These are phyloP conservation scores for Cotesia vestalis DNA, from an alignment of 1,140 invertebrate genomes.

Conservation along the genomic window DNA sequence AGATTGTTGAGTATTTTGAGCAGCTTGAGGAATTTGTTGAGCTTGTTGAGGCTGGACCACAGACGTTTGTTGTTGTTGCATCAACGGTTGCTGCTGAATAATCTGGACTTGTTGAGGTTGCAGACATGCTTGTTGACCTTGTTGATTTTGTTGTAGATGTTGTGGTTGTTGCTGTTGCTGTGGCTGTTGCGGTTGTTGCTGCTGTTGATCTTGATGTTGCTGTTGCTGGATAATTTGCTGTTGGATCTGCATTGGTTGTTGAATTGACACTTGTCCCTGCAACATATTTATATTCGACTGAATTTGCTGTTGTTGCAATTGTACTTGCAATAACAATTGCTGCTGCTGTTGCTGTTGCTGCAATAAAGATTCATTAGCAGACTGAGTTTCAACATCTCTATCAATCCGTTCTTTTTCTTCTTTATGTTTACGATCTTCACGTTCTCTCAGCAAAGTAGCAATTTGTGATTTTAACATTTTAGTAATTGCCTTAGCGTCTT, in stretches of 20 bases:
- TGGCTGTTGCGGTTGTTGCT: slow-evolving; percentile 38
- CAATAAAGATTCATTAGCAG: slow-evolving; percentile 51
- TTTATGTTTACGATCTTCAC: slow-evolving; percentile 69
- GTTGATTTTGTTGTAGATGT: slow-evolving; percentile 52
- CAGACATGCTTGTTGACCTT: slow-evolving; percentile 54
- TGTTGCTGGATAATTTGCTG: slow-evolving; percentile 58
- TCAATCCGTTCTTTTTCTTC: slow-evolving; percentile 64
- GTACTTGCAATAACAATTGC: slow-evolving; percentile 69
- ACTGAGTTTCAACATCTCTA: slow-evolving; percentile 57
- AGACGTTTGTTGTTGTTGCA: slow-evolving; percentile 66
- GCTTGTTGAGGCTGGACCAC: slow-evolving; percentile 72
- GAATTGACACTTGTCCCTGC: slow-evolving; percentile 38
- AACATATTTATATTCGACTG: slow-evolving; percentile 42
- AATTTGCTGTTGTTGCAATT: slow-evolving; percentile 63
- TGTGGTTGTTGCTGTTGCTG: slow-evolving; percentile 23
- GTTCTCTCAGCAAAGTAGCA: slow-evolving; percentile 70
- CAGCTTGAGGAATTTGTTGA: slow-evolving; percentile 66
- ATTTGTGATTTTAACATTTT: slow-evolving; percentile 89
- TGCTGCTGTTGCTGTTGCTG: slow-evolving; percentile 66
- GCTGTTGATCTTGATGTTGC: slow-evolving; percentile 63
- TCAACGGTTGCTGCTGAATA: slow-evolving; percentile 57
- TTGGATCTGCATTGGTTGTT: slow-evolving; percentile 41
- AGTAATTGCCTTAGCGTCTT: slow-evolving; percentile 88
- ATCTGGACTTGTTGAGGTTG: slow-evolving; percentile 62
- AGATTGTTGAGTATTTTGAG: slow-evolving; percentile 54